These are phyloP conservation scores for Seriola dumerili DNA, from an alignment of 2,113 vertebrate species.

Conservation along the genomic window DNA sequence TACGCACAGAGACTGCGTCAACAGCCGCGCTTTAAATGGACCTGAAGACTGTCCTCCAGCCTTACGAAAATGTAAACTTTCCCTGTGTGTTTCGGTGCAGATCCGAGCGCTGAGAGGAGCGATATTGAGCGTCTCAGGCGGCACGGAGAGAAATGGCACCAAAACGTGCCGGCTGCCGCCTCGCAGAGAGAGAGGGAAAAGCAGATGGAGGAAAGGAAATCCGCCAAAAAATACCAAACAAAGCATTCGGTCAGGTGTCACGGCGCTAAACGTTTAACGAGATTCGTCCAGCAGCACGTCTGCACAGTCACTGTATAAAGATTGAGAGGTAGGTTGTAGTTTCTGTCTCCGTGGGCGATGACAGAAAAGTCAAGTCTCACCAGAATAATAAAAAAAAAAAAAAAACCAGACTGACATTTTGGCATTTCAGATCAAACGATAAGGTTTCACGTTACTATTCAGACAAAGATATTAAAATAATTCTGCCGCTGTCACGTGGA, in stretches of 20 bases:
- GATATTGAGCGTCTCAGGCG: background rate
- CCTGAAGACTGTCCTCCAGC: background rate
- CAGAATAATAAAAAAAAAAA: background rate
- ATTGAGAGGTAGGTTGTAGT: background rate
- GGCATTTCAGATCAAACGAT: slow-evolving; percentile 6
- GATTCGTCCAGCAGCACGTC: slow-evolving; percentile 4
- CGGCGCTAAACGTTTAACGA: background rate
- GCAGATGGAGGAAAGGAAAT: background rate
- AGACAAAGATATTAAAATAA: background rate
- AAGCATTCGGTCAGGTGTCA: background rate
- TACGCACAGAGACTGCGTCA: slow-evolving; percentile 15
- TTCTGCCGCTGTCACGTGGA: slow-evolving; percentile 21
- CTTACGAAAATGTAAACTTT: background rate
- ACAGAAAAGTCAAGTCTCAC: background rate
- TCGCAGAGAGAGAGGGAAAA: background rate
- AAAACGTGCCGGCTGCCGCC: background rate
- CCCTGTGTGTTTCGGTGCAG: slow-evolving; percentile 4
- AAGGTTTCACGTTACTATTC: slow-evolving; percentile 33
- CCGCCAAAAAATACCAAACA: background rate
- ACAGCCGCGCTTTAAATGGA: background rate
- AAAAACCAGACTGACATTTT: background rate
- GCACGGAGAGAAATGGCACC: slow-evolving; percentile 1
- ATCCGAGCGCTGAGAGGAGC: background rate
- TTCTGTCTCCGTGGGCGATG: slow-evolving; percentile 19
- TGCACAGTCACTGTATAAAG: background rate